Evolutionary conservation across 1,140 invertebrate species (phyloP).

Genomic region (Sogatella furcifera): DNA sequence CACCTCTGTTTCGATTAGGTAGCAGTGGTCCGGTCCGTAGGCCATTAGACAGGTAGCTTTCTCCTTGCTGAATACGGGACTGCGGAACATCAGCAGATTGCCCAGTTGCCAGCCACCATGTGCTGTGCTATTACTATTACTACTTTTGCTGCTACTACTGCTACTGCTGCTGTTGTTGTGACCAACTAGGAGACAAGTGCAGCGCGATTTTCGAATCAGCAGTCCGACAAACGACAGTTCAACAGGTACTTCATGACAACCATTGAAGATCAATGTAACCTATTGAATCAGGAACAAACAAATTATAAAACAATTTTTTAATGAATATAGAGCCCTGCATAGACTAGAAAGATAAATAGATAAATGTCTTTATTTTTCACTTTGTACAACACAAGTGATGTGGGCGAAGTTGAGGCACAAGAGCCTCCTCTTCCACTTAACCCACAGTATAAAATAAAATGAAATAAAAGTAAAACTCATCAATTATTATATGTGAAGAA

Average conservation of each 20-base stretch:
- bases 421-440: no score
- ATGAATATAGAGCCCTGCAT: no score
- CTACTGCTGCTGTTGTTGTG: conserved; percentile 24
- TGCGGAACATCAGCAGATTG: conserved; percentile 40
- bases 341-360: no score
- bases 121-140: conserved; percentile 13
- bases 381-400: no score
- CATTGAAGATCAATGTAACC: conserved; percentile 37
- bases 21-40: conserved; percentile 40
- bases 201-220: conserved; percentile 35
- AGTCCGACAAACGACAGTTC: conserved; percentile 37
- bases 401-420: no score
- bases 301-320: no score
- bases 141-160: neutral
- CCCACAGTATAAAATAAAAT: no score
- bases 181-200: conserved; percentile 39
- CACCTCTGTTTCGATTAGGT: conserved; percentile 38
- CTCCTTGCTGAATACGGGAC: conserved; percentile 35
- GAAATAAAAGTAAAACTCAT: no score
- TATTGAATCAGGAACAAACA: no score
- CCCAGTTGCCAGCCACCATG: conserved; percentile 39
- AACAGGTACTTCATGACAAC: conserved; percentile 36
- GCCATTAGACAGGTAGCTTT: conserved; percentile 36
- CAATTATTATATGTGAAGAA: no score
- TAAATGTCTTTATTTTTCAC: no score